These are phyloP conservation scores for Pollachius pollachius DNA, from an alignment of 2,113 vertebrate species.

Conservation along the genomic window DNA sequence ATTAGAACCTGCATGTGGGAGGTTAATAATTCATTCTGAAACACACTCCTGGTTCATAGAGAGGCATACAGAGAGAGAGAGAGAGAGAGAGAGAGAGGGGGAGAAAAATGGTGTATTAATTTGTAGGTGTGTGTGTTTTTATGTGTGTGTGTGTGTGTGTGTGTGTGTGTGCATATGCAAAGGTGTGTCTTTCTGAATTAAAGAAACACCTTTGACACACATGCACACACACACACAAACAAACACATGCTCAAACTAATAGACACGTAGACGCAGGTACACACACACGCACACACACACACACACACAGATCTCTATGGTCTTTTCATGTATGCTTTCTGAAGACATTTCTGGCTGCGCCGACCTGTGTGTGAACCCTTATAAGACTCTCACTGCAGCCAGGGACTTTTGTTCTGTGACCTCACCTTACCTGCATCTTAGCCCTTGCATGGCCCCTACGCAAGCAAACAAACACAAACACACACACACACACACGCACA, in stretches of 20 bases:
- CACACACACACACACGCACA: neutral
- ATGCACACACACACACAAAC: constrained; percentile 11
- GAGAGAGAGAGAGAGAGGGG: no score
- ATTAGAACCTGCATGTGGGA: constrained; percentile 43
- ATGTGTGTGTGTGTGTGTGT: no score
- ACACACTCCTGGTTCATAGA: constrained; percentile 46
- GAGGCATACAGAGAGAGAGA: neutral
- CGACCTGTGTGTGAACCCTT: constrained; percentile 58
- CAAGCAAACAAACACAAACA: no score
- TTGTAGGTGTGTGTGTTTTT: no score
- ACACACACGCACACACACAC: constrained; percentile 1
- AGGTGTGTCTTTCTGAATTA: no score
- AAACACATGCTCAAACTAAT: neutral
- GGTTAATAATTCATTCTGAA: constrained; percentile 68
- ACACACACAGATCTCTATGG: neutral
- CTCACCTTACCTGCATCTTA: constrained; percentile 64
- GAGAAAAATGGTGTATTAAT: constrained; percentile 20
- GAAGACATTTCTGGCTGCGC: constrained; percentile 6
- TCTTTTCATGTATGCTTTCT: neutral
- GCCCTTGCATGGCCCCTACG: constrained; percentile 42
- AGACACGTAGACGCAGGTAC: neutral
- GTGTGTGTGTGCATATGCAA: no score
- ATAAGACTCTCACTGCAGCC: constrained; percentile 17
- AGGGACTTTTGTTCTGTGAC: constrained; percentile 59
- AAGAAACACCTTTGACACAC: constrained; percentile 27